Evolutionary conservation across 2,113 vertebrate genomes (phyloP).

Genomic region (Grammomys dolichurus): DNA sequence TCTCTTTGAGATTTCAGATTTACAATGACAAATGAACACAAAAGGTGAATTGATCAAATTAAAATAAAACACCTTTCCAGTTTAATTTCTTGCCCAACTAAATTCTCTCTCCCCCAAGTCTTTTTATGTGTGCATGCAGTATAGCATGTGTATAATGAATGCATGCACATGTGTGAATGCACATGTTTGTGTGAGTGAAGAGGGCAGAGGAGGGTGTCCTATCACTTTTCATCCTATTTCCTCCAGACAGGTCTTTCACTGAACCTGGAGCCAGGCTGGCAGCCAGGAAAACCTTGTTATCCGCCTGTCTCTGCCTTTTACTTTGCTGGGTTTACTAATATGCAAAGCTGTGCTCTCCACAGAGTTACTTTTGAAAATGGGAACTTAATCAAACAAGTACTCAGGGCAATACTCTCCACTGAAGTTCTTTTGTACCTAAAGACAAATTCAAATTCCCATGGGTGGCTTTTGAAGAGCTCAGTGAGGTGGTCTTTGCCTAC

Average conservation of each 20-base stretch:
- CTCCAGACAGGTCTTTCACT: too few relatives aligned
- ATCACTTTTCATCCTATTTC: too few relatives aligned
- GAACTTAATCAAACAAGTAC: background rate
- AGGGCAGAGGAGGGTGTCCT: background rate
- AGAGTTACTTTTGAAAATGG: background rate
- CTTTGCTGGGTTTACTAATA: background rate
- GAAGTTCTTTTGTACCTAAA: background rate
- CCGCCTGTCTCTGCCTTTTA: background rate
- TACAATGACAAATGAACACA: conserved; percentile 7
- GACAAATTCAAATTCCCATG: background rate
- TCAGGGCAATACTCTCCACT: background rate
- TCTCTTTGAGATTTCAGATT: conserved; percentile 34
- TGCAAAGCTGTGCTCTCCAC: background rate
- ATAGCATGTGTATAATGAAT: background rate
- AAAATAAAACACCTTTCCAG: background rate
- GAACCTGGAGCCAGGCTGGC: background rate
- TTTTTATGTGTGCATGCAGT: background rate
- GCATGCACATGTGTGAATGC: background rate
- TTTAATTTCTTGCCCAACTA: background rate
- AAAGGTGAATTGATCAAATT: background rate
- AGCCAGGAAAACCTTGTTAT: background rate
- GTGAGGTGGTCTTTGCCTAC: background rate
- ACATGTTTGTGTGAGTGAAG: background rate
- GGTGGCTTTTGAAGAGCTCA: background rate
- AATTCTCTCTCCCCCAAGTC: background rate